Evolutionary conservation across 2,113 vertebrate species (phyloP), one percentile per base, ranked within the genome.

Genomic region (Baryphthengus martii): DNA sequence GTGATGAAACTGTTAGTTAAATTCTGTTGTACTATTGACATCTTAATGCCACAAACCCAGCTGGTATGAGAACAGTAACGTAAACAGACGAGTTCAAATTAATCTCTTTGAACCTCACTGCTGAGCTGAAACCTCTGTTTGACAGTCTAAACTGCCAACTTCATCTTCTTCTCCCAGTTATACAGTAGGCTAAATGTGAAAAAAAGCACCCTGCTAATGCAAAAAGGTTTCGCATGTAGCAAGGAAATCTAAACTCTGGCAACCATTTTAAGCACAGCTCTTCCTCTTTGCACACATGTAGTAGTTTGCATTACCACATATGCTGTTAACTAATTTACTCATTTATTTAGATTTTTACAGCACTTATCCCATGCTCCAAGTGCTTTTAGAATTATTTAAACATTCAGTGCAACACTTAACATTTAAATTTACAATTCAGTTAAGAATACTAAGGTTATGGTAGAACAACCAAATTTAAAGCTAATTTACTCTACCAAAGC

Each of bases 11-110:
- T 94, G 94, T 96, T 96, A 94, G 95, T 94, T 97, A 96, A 96
- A 95, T 96, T 96, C 95, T 91, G 96, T 93, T 96, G 95, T 97
- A 93, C 89, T 97, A 97, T 97, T 97, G 97, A 97, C 96, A 95
- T 97, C 95, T 94, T 91, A 93, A 93, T 92, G 79, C 87, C 88
- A 89, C 85, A 90, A 78, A 95, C 92, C 85, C 94, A 90, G 90
- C 95, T 95, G 88, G 86, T 95, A 89, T 0, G 75, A 96, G 85
- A 95, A 94, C 88, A 90, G 86, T 82, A 80, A 95, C 35, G 6
- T 85, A 96, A 93, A 94, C 83, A 96, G 73, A 40, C 1, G 7
- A 93, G 85, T 89, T 91, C 75, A 84, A 81, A 91, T 93, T 86
- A 90, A 94, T 96, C 93, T 92, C 88, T 53, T 74, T 90, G 95